Evolutionary conservation across 2,797 vertebrate species (phyloP).

Genomic region (Ptychadena robeensis): DNA sequence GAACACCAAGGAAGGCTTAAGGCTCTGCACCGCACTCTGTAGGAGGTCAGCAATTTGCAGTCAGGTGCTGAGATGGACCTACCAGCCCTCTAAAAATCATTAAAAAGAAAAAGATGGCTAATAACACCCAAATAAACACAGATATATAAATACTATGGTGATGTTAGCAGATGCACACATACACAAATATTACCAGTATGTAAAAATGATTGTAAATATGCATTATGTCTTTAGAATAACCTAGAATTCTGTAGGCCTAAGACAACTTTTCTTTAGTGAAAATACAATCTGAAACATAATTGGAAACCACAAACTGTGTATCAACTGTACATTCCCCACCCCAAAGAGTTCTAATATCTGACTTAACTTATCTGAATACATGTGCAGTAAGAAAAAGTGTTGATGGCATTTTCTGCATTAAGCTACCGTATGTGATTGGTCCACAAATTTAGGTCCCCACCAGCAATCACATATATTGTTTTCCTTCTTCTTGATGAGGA

Average conservation of each 20-base stretch:
- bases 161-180: background rate
- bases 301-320: too few species aligned
- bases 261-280: too few species aligned
- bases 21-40: background rate
- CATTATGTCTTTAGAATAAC: too few species aligned
- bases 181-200: too few species aligned
- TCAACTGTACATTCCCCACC: background rate
- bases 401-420: background rate
- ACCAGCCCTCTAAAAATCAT: background rate
- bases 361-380: background rate
- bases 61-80: background rate
- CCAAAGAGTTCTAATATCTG: background rate
- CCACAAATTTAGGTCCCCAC: conserved; percentile 17
- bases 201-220: too few species aligned
- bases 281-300: too few species aligned
- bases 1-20: background rate
- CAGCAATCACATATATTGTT: conserved; percentile 53
- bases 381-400: background rate
- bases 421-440: conserved; percentile 38
- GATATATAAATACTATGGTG: background rate
- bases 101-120: background rate
- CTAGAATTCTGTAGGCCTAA: too few species aligned
- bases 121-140: background rate
- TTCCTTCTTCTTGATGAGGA: background rate
- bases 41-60: conserved; percentile 17